Base-by-base conservation (phyloP, 2,113 vertebrate genomes). In the Accipiter virgatus region DNA sequence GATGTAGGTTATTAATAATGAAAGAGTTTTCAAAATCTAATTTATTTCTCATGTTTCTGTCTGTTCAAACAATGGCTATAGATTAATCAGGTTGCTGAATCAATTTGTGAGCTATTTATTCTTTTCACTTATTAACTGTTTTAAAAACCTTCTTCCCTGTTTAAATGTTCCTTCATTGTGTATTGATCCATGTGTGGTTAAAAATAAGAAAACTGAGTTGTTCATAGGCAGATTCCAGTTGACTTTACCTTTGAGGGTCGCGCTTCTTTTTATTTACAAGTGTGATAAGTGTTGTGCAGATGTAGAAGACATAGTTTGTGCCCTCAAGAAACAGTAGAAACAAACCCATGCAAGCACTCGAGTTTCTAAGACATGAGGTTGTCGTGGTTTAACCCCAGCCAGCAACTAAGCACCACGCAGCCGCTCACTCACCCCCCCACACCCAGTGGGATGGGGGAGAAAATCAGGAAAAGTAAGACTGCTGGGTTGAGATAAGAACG, bases 21-120 rank as follows among this genome's bases (percentile, higher is more conserved):
- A 91, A 94, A 87, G 70, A 85, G 62, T 93, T 93, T 95, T 84
- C 70, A 93, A 89, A 95, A 90, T 93, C 78, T 94, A 72, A 91
- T 95, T 95, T 94, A 73, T 85, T 96, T 96, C 84, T 95, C 45
- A 20, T 70, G 86, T 77, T 90, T 87, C 79, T 73, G 52, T 72
- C 80, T 95, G 62, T 82, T 90, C 80, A 67, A 26, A 82, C 87
- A 86, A 80, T 43, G 75, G 45, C 48, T 70, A 3, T 47, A 73
- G 70, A 94, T 91, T 80, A 95, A 91, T 82, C 87, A 81, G 42
- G 45, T 77, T 91, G 38, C 62, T 77, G 66, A 93, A 90, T 93
- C 91, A 90, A 83, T 95, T 82, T 91, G 62, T 74, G 74, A 90
- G 50, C 78, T 94, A 50, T 93, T 97, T 91, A 79, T 92, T 74